phyloP scores from a whole-genome alignment of 2,888 invertebrate species.

The Amphimallon solstitiale region DNA sequence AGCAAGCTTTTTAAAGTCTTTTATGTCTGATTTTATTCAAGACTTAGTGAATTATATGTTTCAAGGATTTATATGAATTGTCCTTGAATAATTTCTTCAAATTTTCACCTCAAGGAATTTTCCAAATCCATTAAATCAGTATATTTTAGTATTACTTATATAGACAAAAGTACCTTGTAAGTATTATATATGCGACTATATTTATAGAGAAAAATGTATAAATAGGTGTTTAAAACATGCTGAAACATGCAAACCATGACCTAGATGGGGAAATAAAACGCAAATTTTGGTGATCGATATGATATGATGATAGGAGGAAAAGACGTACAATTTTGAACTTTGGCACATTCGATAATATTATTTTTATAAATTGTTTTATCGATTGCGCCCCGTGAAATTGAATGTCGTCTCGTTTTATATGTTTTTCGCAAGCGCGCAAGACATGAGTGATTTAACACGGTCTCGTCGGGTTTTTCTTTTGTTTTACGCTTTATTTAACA shows the following conservation, averaged over 20 bases:
- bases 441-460: constrained; percentile 15
- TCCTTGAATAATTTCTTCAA: no score
- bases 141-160: no score
- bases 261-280: constrained; percentile 44
- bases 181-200: neutral
- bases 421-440: no score
- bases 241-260: constrained; percentile 46
- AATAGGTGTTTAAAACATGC: constrained; percentile 33
- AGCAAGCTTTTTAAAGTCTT: no score
- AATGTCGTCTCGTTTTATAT: constrained; percentile 9
- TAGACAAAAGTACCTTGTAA: neutral
- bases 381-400: constrained; percentile 33
- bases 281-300: constrained; percentile 43
- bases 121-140: no score
- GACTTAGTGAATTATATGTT: no score
- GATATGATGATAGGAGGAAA: no score
- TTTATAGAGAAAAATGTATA: constrained; percentile 33
- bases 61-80: no score
- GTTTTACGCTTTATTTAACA: neutral
- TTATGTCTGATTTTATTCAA: no score
- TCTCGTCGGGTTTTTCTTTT: constrained; percentile 3
- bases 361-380: constrained; percentile 39
- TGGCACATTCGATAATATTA: constrained; percentile 37
- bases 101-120: no score
- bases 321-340: constrained; percentile 43